Percentiles rank a stretch among this genome's conserved stretches.
Evolutionary conservation across 2,888 invertebrate species (phyloP).

Genomic region (Aquatica leii): DNA sequence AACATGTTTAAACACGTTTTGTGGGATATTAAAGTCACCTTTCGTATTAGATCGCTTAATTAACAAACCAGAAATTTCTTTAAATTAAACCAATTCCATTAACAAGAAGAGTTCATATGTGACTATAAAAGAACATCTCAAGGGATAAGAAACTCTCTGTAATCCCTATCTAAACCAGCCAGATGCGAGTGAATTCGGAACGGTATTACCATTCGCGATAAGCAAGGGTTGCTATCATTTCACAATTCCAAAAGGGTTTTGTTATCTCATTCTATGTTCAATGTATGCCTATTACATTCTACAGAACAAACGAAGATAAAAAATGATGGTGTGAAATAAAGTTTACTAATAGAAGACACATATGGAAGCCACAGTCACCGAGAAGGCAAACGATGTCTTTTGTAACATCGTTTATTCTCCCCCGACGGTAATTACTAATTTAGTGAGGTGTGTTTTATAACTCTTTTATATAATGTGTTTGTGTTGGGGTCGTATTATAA

Average conservation of each 20-base stretch:
- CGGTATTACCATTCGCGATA: constrained; percentile 50
- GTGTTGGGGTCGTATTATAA: neutral
- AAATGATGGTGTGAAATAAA: constrained; percentile 22
- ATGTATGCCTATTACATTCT: constrained; percentile 12
- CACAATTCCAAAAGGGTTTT: constrained; percentile 23
- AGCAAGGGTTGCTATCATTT: constrained; percentile 48
- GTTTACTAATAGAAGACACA: constrained; percentile 34
- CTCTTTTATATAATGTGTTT: constrained; percentile 11
- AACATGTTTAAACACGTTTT: neutral
- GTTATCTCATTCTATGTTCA: constrained; percentile 11
- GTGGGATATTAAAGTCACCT: no score
- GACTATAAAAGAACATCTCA: constrained; percentile 46
- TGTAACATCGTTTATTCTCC: constrained; percentile 39
- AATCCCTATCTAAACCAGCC: constrained; percentile 51
- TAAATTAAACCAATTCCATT: constrained; percentile 33
- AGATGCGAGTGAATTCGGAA: constrained; percentile 52
- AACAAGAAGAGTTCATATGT: constrained; percentile 33
- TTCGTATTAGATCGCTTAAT: constrained; percentile 12
- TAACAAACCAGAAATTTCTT: constrained; percentile 21
- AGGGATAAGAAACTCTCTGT: constrained; percentile 50
- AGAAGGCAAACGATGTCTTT: constrained; percentile 46
- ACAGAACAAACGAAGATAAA: constrained; percentile 15
- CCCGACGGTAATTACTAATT: constrained; percentile 46
- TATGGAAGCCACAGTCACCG: constrained; percentile 39
- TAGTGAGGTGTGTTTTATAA: constrained; percentile 35